A percentile compares a stretch with the other conserved stretches of the same genome.
Evolutionary conservation across 1,140 invertebrate species (phyloP).

Genomic region (Oryctes rhinoceros): DNA sequence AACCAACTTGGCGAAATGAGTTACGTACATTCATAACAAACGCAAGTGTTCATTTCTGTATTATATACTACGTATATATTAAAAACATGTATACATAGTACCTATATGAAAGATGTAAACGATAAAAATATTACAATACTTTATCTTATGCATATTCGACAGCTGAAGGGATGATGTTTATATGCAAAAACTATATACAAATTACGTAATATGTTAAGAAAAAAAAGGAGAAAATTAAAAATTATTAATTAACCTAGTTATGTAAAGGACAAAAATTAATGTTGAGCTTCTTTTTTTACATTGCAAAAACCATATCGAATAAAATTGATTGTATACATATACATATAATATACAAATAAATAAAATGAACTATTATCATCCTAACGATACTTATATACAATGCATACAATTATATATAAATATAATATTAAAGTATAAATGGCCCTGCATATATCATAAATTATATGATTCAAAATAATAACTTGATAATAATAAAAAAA

Average conservation of each 20-base stretch:
- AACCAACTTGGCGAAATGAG: neutral
- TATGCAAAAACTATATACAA: neutral
- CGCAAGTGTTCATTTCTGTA: constrained; percentile 10
- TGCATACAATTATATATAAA: constrained; percentile 6
- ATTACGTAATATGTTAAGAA: too few relatives aligned
- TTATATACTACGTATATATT: neutral
- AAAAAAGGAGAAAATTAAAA: too few relatives aligned
- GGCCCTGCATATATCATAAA: neutral
- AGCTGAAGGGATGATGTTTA: neutral
- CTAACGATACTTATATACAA: neutral
- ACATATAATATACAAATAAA: constrained; percentile 39
- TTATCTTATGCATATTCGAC: neutral
- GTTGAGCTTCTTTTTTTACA: constrained; percentile 18
- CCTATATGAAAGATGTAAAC: neutral
- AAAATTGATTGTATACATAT: constrained; percentile 33
- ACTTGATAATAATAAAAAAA: neutral
- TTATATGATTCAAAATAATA: neutral
- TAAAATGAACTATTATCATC: neutral
- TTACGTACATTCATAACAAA: neutral
- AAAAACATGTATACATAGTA: neutral
- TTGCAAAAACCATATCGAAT: constrained; percentile 9
- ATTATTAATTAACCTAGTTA: too few relatives aligned
- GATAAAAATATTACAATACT: neutral
- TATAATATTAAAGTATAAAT: neutral
- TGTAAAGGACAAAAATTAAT: neutral